Conservation (phyloP, 2,797 vertebrate species). For the Peromyscus attwateri region DNA sequence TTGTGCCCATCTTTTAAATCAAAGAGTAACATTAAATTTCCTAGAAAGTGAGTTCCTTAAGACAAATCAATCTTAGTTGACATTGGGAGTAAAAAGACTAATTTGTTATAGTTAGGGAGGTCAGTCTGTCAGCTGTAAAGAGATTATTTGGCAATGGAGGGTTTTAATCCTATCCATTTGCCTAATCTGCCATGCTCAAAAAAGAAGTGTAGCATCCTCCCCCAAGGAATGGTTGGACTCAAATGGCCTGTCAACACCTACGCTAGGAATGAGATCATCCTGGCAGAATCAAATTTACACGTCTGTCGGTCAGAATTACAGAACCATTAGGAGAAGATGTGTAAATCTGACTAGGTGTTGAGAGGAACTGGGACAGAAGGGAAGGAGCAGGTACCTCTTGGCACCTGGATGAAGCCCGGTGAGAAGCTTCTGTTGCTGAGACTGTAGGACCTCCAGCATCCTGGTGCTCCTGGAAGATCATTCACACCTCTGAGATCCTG, state of each 20-base stretch:
- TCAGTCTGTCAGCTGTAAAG: conserved; percentile 41
- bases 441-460: background rate
- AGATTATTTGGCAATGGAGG: conserved; percentile 11
- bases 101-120: conserved; percentile 14
- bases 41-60: conserved; percentile 4
- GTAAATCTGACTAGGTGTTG: background rate
- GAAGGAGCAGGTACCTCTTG: background rate
- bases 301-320: conserved; percentile 43
- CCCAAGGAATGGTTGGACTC: conserved; percentile 11
- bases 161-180: background rate
- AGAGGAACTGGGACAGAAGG: background rate
- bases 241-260: conserved; percentile 8
- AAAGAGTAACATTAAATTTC: conserved; percentile 56
- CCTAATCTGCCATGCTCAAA: background rate
- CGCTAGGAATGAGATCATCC: conserved; percentile 17
- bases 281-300: conserved; percentile 45
- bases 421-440: background rate
- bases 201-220: background rate
- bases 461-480: background rate
- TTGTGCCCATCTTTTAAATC: conserved; percentile 1
- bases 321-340: background rate
- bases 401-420: background rate
- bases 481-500: background rate
- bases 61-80: conserved; percentile 40
- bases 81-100: background rate